These are phyloP conservation scores for Paelopatides confundens DNA, from an alignment of 53 echinoderm and acorn worm genomes.

Conservation along the genomic window DNA sequence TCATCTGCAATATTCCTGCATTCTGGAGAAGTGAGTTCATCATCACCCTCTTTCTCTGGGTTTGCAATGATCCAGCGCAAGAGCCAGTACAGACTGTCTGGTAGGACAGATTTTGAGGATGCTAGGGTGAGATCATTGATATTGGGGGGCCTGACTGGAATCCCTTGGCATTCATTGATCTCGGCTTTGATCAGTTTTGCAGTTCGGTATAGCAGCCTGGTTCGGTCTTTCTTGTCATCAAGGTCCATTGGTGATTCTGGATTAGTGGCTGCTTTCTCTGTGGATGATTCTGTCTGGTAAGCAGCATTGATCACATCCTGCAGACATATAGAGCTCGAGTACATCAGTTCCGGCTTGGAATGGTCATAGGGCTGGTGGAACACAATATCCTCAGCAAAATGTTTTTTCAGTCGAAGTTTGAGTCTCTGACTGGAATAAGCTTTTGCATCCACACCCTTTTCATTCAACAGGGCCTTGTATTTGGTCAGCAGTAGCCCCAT, in stretches of 20 bases:
- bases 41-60: not conserved
- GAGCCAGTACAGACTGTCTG: constrained; percentile 4
- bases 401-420: constrained; percentile 1
- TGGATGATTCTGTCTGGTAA: not conserved
- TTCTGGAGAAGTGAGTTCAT: not conserved
- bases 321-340: not conserved
- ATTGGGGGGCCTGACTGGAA: not conserved
- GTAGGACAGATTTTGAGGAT: not conserved
- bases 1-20: constrained; percentile 11
- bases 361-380: not conserved
- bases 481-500: not conserved
- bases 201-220: not conserved
- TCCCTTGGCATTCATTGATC: not conserved
- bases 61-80: constrained; percentile 21
- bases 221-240: not conserved
- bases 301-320: constrained; percentile 10
- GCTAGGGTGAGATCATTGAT: not conserved
- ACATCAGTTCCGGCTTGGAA: not conserved
- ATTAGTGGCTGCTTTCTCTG: not conserved
- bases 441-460: not conserved
- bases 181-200: not conserved
- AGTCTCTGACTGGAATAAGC: not conserved
- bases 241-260: not conserved
- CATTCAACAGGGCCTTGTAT: not conserved
- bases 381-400: not conserved